phyloP scores from a whole-genome alignment of 2,888 invertebrate species.

The Leistus spinibarbis region DNA sequence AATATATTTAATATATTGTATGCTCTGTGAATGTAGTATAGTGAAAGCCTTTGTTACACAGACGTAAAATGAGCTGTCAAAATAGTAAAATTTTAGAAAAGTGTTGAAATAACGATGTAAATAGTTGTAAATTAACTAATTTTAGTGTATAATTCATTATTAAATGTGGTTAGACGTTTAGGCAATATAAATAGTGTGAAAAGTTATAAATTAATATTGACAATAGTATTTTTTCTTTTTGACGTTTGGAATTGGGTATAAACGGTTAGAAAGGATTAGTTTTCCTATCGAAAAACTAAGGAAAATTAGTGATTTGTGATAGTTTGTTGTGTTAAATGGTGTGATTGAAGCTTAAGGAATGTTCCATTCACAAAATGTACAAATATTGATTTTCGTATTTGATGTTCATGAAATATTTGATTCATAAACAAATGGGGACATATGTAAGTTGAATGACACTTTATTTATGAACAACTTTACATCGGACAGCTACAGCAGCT shows the following conservation, averaged over 20 bases:
- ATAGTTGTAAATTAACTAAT: background rate
- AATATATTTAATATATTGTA: background rate
- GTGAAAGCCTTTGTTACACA: background rate
- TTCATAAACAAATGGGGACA: background rate
- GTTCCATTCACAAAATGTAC: constrained; percentile 37
- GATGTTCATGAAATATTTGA: background rate
- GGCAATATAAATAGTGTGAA: background rate
- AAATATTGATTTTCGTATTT: constrained; percentile 29
- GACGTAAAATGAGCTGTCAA: background rate
- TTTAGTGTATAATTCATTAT: background rate
- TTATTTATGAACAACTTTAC: background rate
- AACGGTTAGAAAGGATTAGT: background rate
- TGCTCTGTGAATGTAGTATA: background rate
- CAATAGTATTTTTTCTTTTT: background rate
- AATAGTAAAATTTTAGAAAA: background rate
- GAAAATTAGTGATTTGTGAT: background rate
- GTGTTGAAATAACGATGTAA: background rate
- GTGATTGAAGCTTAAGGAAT: constrained; percentile 32
- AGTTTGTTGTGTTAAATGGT: background rate
- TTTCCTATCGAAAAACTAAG: background rate
- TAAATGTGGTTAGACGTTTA: background rate
- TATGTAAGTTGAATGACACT: background rate
- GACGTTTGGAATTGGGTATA: background rate
- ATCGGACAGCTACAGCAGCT: background rate
- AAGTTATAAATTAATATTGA: background rate